Evolutionary conservation across 2,888 invertebrate species (phyloP).

Genomic region (Acronicta alni): DNA sequence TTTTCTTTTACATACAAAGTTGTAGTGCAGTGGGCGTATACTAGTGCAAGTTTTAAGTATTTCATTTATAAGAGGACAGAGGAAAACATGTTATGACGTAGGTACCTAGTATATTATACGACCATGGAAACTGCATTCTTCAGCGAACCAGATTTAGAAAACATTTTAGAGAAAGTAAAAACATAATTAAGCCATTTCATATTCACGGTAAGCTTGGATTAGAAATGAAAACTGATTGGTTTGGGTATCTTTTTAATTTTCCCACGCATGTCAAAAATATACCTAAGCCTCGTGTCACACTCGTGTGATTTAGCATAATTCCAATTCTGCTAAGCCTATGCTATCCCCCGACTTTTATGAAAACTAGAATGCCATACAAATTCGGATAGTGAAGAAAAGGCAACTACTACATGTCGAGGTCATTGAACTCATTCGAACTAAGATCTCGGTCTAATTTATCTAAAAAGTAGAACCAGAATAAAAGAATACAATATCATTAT

Average conservation of each 20-base stretch:
- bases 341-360: no score
- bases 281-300: no score
- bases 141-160: conserved; percentile 28
- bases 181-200: conserved; percentile 22
- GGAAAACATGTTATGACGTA: not conserved
- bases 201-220: conserved; percentile 34
- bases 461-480: not conserved
- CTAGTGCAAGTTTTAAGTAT: not conserved
- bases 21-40: no score
- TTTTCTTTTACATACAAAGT: no score
- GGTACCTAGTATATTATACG: no score
- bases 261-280: conserved; percentile 27
- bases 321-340: not conserved
- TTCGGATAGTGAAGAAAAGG: no score
- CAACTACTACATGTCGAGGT: no score
- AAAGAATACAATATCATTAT: not conserved
- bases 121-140: conserved; percentile 26
- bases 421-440: not conserved
- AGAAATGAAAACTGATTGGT: conserved; percentile 24
- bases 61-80: not conserved
- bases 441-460: not conserved
- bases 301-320: no score
- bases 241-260: not conserved
- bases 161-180: conserved; percentile 39
- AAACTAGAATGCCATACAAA: no score